Evolutionary conservation across 2,113 vertebrate genomes (phyloP).

Genomic region (Ailurus styani): DNA sequence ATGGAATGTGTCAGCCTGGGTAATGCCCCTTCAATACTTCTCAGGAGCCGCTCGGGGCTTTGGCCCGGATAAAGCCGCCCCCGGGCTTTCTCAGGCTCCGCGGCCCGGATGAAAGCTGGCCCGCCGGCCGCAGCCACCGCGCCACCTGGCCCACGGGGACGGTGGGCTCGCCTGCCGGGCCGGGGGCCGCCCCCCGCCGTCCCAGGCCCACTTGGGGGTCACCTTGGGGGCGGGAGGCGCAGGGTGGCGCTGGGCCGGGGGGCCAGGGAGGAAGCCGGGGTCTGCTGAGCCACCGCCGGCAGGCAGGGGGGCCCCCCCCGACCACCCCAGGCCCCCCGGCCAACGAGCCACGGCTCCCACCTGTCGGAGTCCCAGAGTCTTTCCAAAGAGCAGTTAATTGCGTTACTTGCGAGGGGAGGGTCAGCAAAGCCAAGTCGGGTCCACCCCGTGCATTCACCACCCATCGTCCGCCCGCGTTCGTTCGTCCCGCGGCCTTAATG

Average conservation of each 20-base stretch:
- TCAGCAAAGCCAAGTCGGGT: fast-evolving
- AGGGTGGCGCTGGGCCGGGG: background rate
- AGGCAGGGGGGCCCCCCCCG: fast-evolving
- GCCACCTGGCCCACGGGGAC: slow-evolving; percentile 8
- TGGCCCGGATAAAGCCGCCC: slow-evolving; percentile 73
- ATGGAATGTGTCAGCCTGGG: slow-evolving; percentile 78
- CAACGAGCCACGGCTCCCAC: background rate
- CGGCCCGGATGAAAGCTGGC: slow-evolving; percentile 72
- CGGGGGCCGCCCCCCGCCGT: background rate
- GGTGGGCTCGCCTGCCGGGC: background rate
- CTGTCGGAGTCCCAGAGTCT: background rate
- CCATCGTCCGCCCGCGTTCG: background rate
- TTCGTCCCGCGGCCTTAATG: fast-evolving
- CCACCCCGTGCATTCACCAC: fast-evolving
- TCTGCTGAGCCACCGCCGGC: background rate
- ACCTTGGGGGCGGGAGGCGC: background rate
- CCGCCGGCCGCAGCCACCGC: background rate
- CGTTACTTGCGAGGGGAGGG: fast-evolving
- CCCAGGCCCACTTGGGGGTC: fast-evolving
- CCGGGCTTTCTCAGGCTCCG: slow-evolving; percentile 80
- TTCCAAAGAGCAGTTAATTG: background rate
- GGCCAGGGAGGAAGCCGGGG: background rate
- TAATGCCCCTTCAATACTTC: slow-evolving; percentile 77
- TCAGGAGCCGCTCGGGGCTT: slow-evolving; percentile 72
- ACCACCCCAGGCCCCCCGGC: background rate